phyloP scores from a whole-genome alignment of 2,113 vertebrate species.

The Menura novaehollandiae region DNA sequence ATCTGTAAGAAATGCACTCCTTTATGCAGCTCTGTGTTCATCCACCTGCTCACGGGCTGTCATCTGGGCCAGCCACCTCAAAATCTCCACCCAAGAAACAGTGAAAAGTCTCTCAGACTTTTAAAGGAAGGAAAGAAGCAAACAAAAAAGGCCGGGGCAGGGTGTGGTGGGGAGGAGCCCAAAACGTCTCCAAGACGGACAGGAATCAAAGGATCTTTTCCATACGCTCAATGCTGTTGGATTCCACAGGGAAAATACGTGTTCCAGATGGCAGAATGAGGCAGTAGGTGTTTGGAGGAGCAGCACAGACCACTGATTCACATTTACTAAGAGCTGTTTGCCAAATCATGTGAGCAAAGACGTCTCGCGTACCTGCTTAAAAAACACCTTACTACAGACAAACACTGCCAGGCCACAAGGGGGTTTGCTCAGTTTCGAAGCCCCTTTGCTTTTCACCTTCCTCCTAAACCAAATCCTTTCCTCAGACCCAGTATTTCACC shows the following conservation, averaged over 20 bases:
- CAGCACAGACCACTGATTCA: neutral
- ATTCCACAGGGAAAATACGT: neutral
- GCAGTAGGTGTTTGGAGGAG: neutral
- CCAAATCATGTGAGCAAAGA: neutral
- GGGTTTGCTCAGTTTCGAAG: neutral
- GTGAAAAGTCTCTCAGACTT: neutral
- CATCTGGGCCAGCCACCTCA: too few species aligned
- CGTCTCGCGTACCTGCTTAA: neutral
- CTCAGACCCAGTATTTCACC: neutral
- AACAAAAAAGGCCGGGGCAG: rapidly evolving
- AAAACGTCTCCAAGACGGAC: neutral
- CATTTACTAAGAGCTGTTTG: neutral
- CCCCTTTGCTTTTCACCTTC: neutral
- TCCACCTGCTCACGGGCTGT: neutral
- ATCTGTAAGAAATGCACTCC: neutral
- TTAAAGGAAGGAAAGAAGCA: neutral
- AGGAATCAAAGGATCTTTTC: neutral
- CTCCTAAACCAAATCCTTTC: neutral
- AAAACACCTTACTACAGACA: neutral
- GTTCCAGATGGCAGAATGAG: neutral
- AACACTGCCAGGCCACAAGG: neutral
- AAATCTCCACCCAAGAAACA: neutral
- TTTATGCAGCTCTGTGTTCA: neutral
- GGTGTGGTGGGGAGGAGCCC: neutral
- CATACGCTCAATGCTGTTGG: rapidly evolving